Conservation (phyloP, 2,797 vertebrate genomes). For the Ambastaia sidthimunki region DNA sequence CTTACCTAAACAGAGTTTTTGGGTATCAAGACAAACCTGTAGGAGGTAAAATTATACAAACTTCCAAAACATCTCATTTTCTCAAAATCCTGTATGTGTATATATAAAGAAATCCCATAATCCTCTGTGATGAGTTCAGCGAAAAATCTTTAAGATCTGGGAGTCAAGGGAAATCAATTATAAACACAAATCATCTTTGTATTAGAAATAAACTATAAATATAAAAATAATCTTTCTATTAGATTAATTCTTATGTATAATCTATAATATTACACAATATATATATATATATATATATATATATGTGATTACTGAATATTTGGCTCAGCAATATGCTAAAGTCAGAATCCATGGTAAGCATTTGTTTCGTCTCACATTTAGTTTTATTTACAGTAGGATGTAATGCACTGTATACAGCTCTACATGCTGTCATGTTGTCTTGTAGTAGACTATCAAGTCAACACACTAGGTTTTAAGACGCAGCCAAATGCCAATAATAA, state of each 20-base stretch:
- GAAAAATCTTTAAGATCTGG: background rate
- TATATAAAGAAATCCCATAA: background rate
- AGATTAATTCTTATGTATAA: background rate
- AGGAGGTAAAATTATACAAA: conserved; percentile 3
- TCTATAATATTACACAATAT: background rate
- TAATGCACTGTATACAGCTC: no score
- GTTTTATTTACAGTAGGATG: no score
- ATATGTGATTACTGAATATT: no score
- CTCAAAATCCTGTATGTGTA: no score
- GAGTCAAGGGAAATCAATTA: background rate
- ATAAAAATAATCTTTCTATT: background rate
- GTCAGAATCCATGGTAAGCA: no score
- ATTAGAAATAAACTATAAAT: background rate
- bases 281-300: no score
- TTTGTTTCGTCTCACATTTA: no score
- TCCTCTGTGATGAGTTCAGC: background rate
- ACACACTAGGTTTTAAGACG: background rate
- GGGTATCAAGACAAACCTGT: background rate
- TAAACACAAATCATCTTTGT: background rate
- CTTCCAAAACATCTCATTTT: background rate
- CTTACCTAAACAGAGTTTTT: background rate
- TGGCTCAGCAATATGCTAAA: no score
- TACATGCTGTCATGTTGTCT: no score
- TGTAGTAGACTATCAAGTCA: background rate
- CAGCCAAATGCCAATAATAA: background rate